Percentiles rank a stretch among this genome's conserved stretches.
Evolutionary conservation across 2,797 vertebrate species (phyloP).

Genomic region (Lycodopsis pacificus): DNA sequence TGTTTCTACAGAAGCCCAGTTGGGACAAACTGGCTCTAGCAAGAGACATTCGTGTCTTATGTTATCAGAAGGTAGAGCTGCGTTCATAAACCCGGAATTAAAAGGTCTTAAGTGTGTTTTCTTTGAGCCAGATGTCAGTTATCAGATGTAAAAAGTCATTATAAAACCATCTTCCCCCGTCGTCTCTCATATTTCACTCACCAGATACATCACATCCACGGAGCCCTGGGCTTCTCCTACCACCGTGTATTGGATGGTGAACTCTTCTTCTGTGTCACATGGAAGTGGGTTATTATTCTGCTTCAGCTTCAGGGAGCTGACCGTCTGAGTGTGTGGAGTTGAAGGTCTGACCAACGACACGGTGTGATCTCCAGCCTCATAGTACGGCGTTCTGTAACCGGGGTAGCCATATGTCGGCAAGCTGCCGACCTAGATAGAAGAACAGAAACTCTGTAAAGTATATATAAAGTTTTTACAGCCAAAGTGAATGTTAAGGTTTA

Average conservation of each 20-base stretch:
- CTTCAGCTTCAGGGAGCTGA: constrained; percentile 70
- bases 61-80: background rate
- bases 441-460: background rate
- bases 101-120: background rate
- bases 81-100: no score
- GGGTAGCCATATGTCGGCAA: accelerated
- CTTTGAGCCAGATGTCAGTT: background rate
- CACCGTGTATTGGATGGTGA: constrained; percentile 71
- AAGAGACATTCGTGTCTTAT: background rate
- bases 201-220: constrained; percentile 72
- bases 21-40: background rate
- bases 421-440: constrained; percentile 41
- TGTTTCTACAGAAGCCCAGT: background rate
- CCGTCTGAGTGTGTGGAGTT: constrained; percentile 51
- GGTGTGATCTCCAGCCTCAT: accelerated
- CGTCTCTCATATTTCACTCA: constrained; percentile 52
- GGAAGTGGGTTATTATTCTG: constrained; percentile 36
- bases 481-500: background rate
- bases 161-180: background rate
- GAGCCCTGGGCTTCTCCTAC: constrained; percentile 60
- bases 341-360: constrained; percentile 23
- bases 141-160: background rate
- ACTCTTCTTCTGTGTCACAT: constrained; percentile 58
- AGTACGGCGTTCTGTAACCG: background rate
- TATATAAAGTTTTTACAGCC: background rate